phyloP scores from a whole-genome alignment of 92 coral and sea anemone species.

The Hydrozoanthus gracilis region DNA sequence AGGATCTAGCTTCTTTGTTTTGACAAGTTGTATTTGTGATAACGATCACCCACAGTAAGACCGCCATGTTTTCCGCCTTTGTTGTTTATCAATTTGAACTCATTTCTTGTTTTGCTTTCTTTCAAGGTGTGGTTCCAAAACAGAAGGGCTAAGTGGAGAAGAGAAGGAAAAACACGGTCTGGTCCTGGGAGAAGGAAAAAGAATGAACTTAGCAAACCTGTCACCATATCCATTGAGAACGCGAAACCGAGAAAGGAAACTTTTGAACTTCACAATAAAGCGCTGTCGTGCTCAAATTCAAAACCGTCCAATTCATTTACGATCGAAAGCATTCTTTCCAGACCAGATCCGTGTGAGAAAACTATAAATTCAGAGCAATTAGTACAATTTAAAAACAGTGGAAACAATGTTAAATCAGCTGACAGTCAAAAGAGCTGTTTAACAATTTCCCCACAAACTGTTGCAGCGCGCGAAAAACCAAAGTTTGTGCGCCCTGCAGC shows the following conservation, averaged over 20 bases:
- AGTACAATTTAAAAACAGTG: not conserved
- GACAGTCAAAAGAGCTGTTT: not conserved
- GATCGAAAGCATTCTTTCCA: conserved; percentile 82
- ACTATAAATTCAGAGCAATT: not conserved
- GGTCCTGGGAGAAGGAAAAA: conserved; percentile 93
- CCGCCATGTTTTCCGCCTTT: too few species aligned
- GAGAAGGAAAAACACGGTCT: conserved; percentile 94
- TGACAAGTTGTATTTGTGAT: conserved; percentile 30
- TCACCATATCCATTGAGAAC: conserved; percentile 19
- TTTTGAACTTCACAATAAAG: not conserved
- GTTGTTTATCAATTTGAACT: not conserved
- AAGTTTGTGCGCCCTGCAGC: not conserved
- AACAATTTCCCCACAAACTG: not conserved
- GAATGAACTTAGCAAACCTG: conserved; percentile 78
- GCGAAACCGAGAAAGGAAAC: conserved; percentile 15
- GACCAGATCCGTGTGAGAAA: conserved; percentile 53
- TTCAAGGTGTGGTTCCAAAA: conserved; percentile 98
- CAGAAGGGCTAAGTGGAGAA: conserved; percentile 89
- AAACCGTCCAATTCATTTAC: conserved; percentile 62
- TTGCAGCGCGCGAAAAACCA: not conserved
- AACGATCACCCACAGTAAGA: conserved; percentile 6
- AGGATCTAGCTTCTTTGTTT: conserved; percentile 23
- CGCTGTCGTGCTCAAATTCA: not conserved
- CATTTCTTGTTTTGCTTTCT: conserved; percentile 1
- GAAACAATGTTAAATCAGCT: not conserved